Evolutionary conservation across 1,140 invertebrate genomes (phyloP), one percentile per base, ranked within the genome.

Genomic region (Drosophila santomea): DNA sequence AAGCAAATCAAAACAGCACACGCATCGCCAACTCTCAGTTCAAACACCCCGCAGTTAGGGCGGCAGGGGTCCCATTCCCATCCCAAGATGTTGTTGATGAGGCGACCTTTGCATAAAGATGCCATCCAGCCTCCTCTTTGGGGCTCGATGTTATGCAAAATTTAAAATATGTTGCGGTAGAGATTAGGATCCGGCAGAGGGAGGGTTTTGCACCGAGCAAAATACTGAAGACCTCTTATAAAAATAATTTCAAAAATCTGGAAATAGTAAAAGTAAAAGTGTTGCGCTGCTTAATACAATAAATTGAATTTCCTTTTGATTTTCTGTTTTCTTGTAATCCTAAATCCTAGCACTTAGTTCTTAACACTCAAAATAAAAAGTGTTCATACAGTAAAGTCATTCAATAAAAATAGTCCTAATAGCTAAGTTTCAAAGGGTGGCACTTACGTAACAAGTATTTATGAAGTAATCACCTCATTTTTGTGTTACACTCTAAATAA

Each of bases 131-230:
- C 44, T 44, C 75, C 66, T 69, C 38, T 57, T 57, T 20, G 20
- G 39, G 43, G 35, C 54, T 25, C 43, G 28, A 47, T 79, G 80
- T 84, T 84, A 84, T 84, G 80, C 80, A 84, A 84, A 84, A 84
- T 84, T 84, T 84, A 84, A 84, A 84, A 74, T 74, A 84, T 84
- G 80, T 80, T 80, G 80, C 76, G 76, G 77, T 74, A 57, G 76
- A 84, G 80, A 84, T 84, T 84, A 84, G 80, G 84, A 80, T 80
- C 80, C 60, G 62, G 64, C 43, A 47, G 14, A 78, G 50, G 74
- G 61, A 57, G 74, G 35, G 36, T 36, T 20, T 2, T 52, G 60
- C 64, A 68, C 47, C n/a, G 38, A 20, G 14, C 23, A 35, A 44
- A 44, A 20, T 8, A 10, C 32, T 10, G 32, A 10, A 10, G 8